Evolutionary conservation across 2,888 invertebrate genomes (phyloP).

Genomic region (Agonum fuliginosum): DNA sequence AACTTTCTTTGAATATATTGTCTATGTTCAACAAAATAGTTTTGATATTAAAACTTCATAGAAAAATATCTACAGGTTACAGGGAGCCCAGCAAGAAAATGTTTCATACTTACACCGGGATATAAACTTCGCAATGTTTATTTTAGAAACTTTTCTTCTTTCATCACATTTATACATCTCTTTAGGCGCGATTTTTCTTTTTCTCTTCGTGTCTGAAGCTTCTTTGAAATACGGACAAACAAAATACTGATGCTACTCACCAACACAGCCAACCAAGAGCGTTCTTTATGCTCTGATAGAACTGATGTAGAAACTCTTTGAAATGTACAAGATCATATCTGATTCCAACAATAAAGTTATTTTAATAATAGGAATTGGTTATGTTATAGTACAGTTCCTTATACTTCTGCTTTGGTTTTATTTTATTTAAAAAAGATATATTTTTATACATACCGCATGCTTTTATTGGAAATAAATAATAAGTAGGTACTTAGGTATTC

Average conservation of each 20-base stretch:
- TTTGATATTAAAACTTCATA: slow-evolving; percentile 28
- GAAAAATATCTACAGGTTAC: slow-evolving; percentile 17
- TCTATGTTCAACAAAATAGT: slow-evolving; percentile 24
- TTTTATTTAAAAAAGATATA: too few species aligned
- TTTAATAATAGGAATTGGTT: slow-evolving; percentile 19
- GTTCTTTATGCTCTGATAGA: neutral
- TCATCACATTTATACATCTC: slow-evolving; percentile 44
- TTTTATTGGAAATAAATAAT: too few species aligned
- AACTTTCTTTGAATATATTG: slow-evolving; percentile 13
- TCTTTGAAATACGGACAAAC: slow-evolving; percentile 23
- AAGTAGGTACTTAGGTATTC: too few species aligned
- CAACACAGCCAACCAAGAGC: too few species aligned
- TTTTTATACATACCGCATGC: too few species aligned
- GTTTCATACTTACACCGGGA: slow-evolving; percentile 31
- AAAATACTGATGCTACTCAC: slow-evolving; percentile 18
- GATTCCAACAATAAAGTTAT: slow-evolving; percentile 1
- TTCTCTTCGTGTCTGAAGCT: slow-evolving; percentile 25
- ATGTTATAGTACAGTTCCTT: too few species aligned
- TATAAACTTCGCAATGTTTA: slow-evolving; percentile 34
- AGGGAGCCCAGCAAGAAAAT: slow-evolving; percentile 1
- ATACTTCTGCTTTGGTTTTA: too few species aligned
- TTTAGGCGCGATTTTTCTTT: slow-evolving; percentile 37
- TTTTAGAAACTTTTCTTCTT: slow-evolving; percentile 35
- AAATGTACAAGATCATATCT: neutral
- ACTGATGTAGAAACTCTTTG: slow-evolving; percentile 3